These are phyloP conservation scores for Spea bombifrons DNA, from an alignment of 2,113 vertebrate species.

Conservation along the genomic window DNA sequence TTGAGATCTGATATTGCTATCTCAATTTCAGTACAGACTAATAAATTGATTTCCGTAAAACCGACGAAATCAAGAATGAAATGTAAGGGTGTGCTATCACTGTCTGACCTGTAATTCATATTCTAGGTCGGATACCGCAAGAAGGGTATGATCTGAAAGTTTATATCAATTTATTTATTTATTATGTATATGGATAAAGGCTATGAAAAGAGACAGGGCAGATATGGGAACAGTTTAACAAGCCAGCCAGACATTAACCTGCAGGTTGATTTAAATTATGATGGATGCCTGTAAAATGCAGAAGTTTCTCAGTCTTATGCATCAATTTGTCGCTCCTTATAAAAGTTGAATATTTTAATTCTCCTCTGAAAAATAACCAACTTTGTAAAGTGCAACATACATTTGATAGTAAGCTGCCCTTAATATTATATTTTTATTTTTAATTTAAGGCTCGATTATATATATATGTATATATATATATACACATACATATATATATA, in stretches of 20 bases:
- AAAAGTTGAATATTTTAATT: not conserved
- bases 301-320: not conserved
- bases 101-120: slow-evolving; percentile 39
- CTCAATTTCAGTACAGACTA: not conserved
- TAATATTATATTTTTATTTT: too few species aligned
- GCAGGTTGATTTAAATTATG: slow-evolving; percentile 71
- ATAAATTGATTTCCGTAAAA: not conserved
- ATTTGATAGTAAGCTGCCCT: too few species aligned
- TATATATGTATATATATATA: too few species aligned
- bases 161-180: slow-evolving; percentile 67
- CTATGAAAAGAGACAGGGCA: slow-evolving; percentile 74
- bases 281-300: slow-evolving; percentile 61
- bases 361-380: not conserved
- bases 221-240: slow-evolving; percentile 73
- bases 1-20: not conserved
- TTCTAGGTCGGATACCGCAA: slow-evolving; percentile 59
- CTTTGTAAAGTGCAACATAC: too few species aligned
- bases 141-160: slow-evolving; percentile 62
- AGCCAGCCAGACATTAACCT: slow-evolving; percentile 74
- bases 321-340: not conserved
- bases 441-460: too few species aligned
- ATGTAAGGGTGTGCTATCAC: not conserved
- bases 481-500: too few species aligned
- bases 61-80: not conserved
- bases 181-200: slow-evolving; percentile 59